Evolutionary conservation across 2,797 vertebrate genomes (phyloP), one percentile per base, ranked within the genome.

Genomic region (Pangasius sanitwongsei): DNA sequence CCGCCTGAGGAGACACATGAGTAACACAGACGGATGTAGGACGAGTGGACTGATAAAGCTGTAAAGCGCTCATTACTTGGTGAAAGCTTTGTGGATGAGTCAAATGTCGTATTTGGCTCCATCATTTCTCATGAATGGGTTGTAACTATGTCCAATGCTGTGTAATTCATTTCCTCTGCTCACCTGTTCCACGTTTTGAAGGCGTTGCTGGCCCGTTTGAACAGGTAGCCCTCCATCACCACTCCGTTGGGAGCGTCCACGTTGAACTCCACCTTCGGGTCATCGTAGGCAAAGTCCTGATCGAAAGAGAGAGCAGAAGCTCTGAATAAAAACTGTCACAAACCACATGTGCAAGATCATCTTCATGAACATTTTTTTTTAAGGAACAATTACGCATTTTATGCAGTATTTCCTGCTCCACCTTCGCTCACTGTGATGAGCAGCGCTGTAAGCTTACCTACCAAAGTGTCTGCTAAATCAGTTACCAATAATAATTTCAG

Each of bases 101-200:
- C 7, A n/a, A n/a, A 50, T 34, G 2, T 81, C 15, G n/a, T 82
- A 11, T 81, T 5, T 37, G 25, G 5, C 44, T 18, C 6, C 28
- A 0, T 55, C 9, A 5, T 28, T 83, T 61, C 20, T 12, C 8
- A 12, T 2, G 34, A 11, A 20, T 41, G 48, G 25, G 31, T 37
- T 2, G 31, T 6, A 6, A 59, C 31, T 37, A 25, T 57, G 37
- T 3, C 6, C 80, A 18, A 2, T 34, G 53, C n/a, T 59, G 31
- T 81, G 53, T 2, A 11, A 2, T 37, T 31, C 20, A 2, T 81
- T 37, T 81, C 41, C 12, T 28, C 3, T 63, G 3, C 85, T 95
- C 85, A 99, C 98, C 98, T 96, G 93, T 99, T 99, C 98, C 98
- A 99, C 0, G 98, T 99, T 94, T 99, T 99, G 89, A 99, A 99